Base-by-base conservation (phyloP, 2,888 invertebrate species). In the Chymomyza amoena region DNA sequence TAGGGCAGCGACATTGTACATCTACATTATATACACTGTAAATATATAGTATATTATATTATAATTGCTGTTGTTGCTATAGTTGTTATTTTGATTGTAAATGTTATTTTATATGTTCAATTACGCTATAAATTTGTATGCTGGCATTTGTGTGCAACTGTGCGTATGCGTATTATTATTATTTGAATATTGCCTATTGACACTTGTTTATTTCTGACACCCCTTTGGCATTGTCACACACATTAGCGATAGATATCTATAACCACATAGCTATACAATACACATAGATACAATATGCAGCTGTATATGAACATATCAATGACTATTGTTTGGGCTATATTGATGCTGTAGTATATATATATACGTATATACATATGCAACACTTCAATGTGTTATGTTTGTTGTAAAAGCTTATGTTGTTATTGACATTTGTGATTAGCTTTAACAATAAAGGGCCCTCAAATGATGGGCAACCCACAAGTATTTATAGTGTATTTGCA, bases 151-250 rank as follows among this genome's bases (percentile, higher is more conserved):
- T 39, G 74, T 51, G 61, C 54, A 69, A 68, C 59, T 67, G 63
- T 73, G 72, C 72, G 66, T 69, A 72, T 83, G 68, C 69, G 67
- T 71, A 52, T 45, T 61, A 39, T 32, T n/a, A n/a, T n/a, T n/a
- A n/a, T 39, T 10, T 9, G 69, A 72, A 77, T 72, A 76, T 77
- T 76, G 86, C 79, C 87, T 73, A 79, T 82, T 83, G 86, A 85
- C 86, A 80, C 81, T 85, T 87, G 80, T 83, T 88, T 76, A 80
- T 73, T 79, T 77, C 78, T 76, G 80, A 86, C 87, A 80, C 79
- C 75, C 76, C 73, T 64, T 70, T 81, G 71, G 66, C 64, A 63
- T 64, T 70, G 63, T 69, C 59, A 16, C 57, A 16, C 36, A 28
- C 32, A n/a, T 70, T 71, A 36, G 60, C 51, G 16, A 18, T 74